Evolutionary conservation across 2,888 invertebrate genomes (phyloP).

Genomic region (Agonopterix heracliana): DNA sequence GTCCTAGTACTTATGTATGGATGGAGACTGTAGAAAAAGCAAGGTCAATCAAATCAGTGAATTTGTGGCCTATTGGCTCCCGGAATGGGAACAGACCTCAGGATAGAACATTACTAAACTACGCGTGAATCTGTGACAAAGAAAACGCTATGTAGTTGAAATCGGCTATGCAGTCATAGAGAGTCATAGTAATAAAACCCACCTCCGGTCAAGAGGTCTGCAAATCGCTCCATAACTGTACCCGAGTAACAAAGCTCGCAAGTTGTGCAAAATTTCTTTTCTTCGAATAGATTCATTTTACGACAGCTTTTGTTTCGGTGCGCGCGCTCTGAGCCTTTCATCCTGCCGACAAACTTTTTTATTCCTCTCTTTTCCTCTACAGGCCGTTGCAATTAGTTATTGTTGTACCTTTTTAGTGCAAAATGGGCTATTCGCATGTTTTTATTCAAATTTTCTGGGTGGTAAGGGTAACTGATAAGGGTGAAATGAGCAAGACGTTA

Average conservation of each 20-base stretch:
- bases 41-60: too few relatives aligned
- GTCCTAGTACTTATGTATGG: too few relatives aligned
- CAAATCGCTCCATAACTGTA: neutral
- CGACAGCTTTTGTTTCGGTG: slow-evolving; percentile 49
- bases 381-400: slow-evolving; percentile 29
- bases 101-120: too few relatives aligned
- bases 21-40: too few relatives aligned
- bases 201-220: too few relatives aligned
- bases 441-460: slow-evolving; percentile 4
- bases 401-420: slow-evolving; percentile 38
- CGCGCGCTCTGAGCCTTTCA: slow-evolving; percentile 34
- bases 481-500: neutral
- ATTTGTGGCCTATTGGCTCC: too few relatives aligned
- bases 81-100: too few relatives aligned
- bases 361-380: slow-evolving; percentile 15
- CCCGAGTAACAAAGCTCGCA: slow-evolving; percentile 13
- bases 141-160: too few relatives aligned
- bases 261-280: slow-evolving; percentile 69
- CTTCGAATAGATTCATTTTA: slow-evolving; percentile 58
- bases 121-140: too few relatives aligned
- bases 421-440: slow-evolving; percentile 31
- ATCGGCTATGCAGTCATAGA: too few relatives aligned
- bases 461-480: neutral
- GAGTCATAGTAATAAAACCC: too few relatives aligned
- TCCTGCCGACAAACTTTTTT: slow-evolving; percentile 31